Percentiles rank a stretch among this genome's conserved stretches.
Conservation (phyloP, 2,113 vertebrate species). For the Zosterops pallidus region DNA sequence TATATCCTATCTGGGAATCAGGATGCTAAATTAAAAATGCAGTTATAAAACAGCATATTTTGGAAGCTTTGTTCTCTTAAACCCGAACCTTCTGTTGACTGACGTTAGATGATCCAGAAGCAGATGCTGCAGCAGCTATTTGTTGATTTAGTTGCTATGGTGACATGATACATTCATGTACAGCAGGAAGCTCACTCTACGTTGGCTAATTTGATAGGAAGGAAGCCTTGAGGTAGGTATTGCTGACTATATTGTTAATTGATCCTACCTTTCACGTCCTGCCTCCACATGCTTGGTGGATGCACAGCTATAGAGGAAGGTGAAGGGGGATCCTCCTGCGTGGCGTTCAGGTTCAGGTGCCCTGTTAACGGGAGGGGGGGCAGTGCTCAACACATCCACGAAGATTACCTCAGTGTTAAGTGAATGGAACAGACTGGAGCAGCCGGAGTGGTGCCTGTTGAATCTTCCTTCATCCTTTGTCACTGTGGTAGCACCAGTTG, state of each 20-base stretch:
- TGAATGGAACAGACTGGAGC: slow-evolving; percentile 70
- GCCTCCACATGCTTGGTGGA: slow-evolving; percentile 26
- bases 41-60: slow-evolving; percentile 54
- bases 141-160: slow-evolving; percentile 94
- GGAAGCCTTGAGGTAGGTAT: slow-evolving; percentile 69
- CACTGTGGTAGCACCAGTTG: slow-evolving; percentile 79
- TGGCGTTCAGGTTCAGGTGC: slow-evolving; percentile 45
- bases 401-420: slow-evolving; percentile 59
- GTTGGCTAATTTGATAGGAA: slow-evolving; percentile 75
- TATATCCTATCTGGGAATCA: background rate
- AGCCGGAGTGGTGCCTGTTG: slow-evolving; percentile 69
- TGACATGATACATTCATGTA: slow-evolving; percentile 79
- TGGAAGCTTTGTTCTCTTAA: slow-evolving; percentile 69
- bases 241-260: slow-evolving; percentile 76
- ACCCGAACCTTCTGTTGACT: slow-evolving; percentile 71
- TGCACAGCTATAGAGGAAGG: slow-evolving; percentile 11
- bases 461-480: slow-evolving; percentile 68
- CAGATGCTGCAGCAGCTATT: slow-evolving; percentile 80
- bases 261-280: slow-evolving; percentile 66
- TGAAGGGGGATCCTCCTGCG: slow-evolving; percentile 3
- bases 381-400: slow-evolving; percentile 39
- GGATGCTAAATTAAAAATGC: slow-evolving; percentile 53
- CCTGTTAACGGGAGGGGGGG: slow-evolving; percentile 8
- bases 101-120: slow-evolving; percentile 70
- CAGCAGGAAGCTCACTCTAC: slow-evolving; percentile 71